These are phyloP conservation scores for Brienomyrus brachyistius DNA, from an alignment of 2,113 vertebrate genomes.

Conservation along the genomic window DNA sequence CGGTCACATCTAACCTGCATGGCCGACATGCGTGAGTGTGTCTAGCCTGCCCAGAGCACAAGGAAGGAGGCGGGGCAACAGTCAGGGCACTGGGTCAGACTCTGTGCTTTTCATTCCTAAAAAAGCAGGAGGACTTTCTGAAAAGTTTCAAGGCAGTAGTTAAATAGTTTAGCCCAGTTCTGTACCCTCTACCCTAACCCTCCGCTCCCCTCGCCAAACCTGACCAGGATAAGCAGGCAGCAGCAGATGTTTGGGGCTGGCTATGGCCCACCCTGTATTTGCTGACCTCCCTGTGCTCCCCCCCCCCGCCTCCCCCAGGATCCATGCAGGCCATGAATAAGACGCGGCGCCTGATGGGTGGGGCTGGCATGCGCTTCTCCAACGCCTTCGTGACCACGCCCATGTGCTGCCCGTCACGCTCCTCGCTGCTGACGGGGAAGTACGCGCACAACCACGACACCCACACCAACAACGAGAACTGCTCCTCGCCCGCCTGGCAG, in stretches of 20 bases:
- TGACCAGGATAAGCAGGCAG: not conserved
- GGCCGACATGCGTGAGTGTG: not conserved
- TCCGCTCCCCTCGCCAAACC: not conserved
- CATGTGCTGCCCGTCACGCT: conserved; percentile 96
- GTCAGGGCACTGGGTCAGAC: not conserved
- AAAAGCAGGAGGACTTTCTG: not conserved
- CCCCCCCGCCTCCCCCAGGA: conserved; percentile 55
- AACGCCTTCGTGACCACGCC: conserved; percentile 95
- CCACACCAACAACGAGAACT: conserved; percentile 98
- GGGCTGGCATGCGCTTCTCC: conserved; percentile 85
- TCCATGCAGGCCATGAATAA: conserved; percentile 99
- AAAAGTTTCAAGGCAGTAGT: not conserved
- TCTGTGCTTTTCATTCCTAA: not conserved
- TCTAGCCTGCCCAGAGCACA: not conserved
- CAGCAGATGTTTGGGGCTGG: not conserved
- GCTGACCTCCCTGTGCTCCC: not conserved
- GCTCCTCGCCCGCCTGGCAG: conserved; percentile 95
- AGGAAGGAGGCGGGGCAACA: not conserved
- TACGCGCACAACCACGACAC: conserved; percentile 98
- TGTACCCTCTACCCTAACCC: not conserved
- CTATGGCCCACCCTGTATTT: not conserved
- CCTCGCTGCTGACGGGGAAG: conserved; percentile 91
- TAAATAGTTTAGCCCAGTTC: not conserved
- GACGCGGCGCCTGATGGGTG: conserved; percentile 86
- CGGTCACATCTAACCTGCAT: not conserved